Conservation (phyloP, 2,113 vertebrate genomes). For the Pheucticus melanocephalus region DNA sequence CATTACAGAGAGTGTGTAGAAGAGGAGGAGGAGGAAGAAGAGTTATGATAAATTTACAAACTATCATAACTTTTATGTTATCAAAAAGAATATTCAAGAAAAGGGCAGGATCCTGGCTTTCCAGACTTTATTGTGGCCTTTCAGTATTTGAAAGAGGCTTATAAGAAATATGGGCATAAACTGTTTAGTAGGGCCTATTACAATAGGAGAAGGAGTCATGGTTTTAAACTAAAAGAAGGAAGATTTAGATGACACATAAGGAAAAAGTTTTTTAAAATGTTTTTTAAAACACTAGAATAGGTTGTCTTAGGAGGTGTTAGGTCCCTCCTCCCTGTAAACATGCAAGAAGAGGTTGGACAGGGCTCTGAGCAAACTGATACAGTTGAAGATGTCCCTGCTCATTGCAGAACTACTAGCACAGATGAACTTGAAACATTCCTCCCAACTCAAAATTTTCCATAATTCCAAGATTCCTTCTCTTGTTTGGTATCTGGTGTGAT, state of each 20-base stretch:
- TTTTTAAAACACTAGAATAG: neutral
- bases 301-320: neutral
- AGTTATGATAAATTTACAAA: neutral
- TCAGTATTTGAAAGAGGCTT: neutral
- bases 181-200: neutral
- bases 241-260: neutral
- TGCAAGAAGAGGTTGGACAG: neutral
- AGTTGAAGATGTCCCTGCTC: neutral
- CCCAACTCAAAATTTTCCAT: neutral
- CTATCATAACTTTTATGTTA: accelerated
- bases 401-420: neutral
- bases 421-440: neutral
- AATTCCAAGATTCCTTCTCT: neutral
- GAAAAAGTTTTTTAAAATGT: neutral
- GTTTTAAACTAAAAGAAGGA: neutral
- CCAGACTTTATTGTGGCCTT: neutral
- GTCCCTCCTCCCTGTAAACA: neutral
- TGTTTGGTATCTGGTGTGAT: neutral
- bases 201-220: accelerated
- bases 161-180: neutral
- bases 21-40: neutral
- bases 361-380: neutral
- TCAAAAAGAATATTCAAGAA: neutral
- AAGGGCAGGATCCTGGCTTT: neutral
- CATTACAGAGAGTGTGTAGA: neutral